Percentiles rank a stretch among this genome's conserved stretches.
Conservation (phyloP, 1,140 invertebrate genomes). For the Caenorhabditis remanei region DNA sequence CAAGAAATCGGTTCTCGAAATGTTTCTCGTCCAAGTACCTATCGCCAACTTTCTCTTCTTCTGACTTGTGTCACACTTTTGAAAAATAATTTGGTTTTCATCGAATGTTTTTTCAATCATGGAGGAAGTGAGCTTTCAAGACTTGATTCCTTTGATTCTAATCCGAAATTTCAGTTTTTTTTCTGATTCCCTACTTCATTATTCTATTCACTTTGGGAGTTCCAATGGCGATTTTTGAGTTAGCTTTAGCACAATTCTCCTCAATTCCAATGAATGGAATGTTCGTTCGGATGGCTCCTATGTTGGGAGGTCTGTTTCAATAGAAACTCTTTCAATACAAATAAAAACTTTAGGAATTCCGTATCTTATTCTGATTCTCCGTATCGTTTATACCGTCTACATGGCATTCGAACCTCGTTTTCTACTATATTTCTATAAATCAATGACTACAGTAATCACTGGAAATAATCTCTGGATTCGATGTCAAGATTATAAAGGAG, state of each 20-base stretch:
- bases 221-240: constrained; percentile 25
- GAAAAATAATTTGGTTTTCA: constrained; percentile 35
- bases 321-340: background rate
- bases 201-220: constrained; percentile 38
- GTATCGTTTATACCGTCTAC: constrained; percentile 24
- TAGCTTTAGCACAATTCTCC: constrained; percentile 23
- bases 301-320: background rate
- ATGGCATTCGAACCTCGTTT: constrained; percentile 31
- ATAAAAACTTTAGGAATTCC: constrained; percentile 11
- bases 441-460: constrained; percentile 11
- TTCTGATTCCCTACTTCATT: constrained; percentile 24
- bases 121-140: background rate
- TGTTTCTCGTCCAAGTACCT: constrained; percentile 5
- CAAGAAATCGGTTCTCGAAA: constrained; percentile 32
- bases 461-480: constrained; percentile 23
- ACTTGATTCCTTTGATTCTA: background rate
- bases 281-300: background rate
- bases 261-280: constrained; percentile 11
- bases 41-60: constrained; percentile 28
- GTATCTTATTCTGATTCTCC: background rate
- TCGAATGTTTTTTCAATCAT: constrained; percentile 49
- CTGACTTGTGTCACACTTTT: constrained; percentile 34
- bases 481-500: background rate
- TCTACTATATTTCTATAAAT: constrained; percentile 23
- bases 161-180: background rate